Evolutionary conservation across 2,113 vertebrate species (phyloP).

Genomic region (Spea multiplicata): DNA sequence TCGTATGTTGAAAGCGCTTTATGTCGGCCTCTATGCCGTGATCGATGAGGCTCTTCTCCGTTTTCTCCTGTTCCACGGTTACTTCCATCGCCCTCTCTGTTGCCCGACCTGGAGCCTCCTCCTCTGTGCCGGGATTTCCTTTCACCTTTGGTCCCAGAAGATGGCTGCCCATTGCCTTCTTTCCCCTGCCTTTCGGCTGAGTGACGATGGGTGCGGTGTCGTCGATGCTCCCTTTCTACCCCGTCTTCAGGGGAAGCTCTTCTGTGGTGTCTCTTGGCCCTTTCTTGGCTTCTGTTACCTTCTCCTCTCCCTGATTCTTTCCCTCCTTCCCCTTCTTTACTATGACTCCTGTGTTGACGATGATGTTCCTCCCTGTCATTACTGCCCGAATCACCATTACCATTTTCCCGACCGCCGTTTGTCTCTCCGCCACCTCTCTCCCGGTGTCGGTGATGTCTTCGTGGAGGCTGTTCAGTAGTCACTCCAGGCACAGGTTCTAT

Average conservation of each 20-base stretch:
- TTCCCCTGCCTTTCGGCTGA: constrained; percentile 65
- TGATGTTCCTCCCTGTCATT: constrained; percentile 67
- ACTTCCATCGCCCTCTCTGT: constrained; percentile 65
- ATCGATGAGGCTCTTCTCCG: constrained; percentile 67
- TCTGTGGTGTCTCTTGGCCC: constrained; percentile 76
- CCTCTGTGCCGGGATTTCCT: constrained; percentile 74
- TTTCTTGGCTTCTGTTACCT: constrained; percentile 69
- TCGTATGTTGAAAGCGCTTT: constrained; percentile 65
- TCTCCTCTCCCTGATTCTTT: constrained; percentile 73
- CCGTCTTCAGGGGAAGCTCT: constrained; percentile 78
- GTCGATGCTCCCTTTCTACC: constrained; percentile 72
- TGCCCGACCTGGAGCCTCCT: constrained; percentile 62
- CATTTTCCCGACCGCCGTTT: constrained; percentile 42
- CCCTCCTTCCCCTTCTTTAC: constrained; percentile 72
- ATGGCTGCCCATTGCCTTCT: constrained; percentile 73
- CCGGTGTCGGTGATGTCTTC: constrained; percentile 77
- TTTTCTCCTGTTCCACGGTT: constrained; percentile 59
- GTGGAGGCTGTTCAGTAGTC: constrained; percentile 37
- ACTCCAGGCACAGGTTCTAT: constrained; percentile 50
- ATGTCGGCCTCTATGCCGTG: constrained; percentile 69
- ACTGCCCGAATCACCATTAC: constrained; percentile 52
- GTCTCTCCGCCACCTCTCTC: constrained; percentile 61
- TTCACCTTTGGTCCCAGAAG: constrained; percentile 61
- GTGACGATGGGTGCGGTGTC: constrained; percentile 74
- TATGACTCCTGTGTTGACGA: constrained; percentile 77